phyloP scores from a whole-genome alignment of 2,888 invertebrate species.

The Heliconius aoede region DNA sequence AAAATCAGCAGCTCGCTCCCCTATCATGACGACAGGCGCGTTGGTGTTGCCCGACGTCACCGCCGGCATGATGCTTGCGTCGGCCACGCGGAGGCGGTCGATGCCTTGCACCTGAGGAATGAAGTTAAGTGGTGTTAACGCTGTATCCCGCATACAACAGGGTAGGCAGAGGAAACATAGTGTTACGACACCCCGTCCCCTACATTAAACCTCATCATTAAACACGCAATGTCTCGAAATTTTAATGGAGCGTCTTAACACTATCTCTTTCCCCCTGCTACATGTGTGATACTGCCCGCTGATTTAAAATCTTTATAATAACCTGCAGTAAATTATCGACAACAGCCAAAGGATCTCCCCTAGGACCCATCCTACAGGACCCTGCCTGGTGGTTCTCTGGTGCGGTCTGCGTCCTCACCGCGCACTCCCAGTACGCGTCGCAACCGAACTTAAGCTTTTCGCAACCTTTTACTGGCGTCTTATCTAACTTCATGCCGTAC shows the following conservation, averaged over 20 bases:
- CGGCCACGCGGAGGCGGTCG: slow-evolving; percentile 86
- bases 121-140: no score
- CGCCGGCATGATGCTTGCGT: slow-evolving; percentile 87
- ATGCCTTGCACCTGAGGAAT: slow-evolving; percentile 84
- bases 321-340: slow-evolving; percentile 87
- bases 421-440: slow-evolving; percentile 92
- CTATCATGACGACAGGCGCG: slow-evolving; percentile 88
- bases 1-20: slow-evolving; percentile 86
- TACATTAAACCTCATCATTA: no score
- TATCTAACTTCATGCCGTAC: slow-evolving; percentile 90
- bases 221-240: no score
- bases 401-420: slow-evolving; percentile 88
- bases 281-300: no score
- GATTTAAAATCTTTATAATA: no score
- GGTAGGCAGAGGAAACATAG: no score
- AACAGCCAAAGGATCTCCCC: slow-evolving; percentile 87
- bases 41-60: slow-evolving; percentile 87
- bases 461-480: slow-evolving; percentile 88
- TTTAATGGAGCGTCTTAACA: no score
- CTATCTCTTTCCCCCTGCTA: no score
- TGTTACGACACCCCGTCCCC: no score
- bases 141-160: no score
- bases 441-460: slow-evolving; percentile 88
- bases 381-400: slow-evolving; percentile 93
- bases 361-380: slow-evolving; percentile 92